phyloP scores from a whole-genome alignment of 1,140 invertebrate species.

The Trachymyrmex cornetzi region DNA sequence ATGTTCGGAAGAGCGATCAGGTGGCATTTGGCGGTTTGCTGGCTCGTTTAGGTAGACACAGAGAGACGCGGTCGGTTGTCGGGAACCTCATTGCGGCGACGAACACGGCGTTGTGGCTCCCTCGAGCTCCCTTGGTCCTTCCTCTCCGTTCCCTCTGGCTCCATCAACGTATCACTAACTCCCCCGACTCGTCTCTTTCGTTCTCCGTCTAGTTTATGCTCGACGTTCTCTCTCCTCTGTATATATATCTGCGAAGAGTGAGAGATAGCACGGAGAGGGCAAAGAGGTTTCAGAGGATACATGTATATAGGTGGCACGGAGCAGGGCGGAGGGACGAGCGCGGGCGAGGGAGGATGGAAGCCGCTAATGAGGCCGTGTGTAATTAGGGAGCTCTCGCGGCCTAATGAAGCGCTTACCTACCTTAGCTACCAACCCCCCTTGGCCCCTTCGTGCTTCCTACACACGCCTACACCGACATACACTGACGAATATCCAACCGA shows the following conservation, averaged over 20 bases:
- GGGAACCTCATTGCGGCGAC: constrained; percentile 77
- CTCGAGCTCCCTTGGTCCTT: constrained; percentile 68
- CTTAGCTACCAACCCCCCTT: constrained; percentile 80
- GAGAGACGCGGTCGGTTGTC: constrained; percentile 73
- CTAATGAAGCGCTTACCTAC: constrained; percentile 87
- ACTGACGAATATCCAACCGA: constrained; percentile 63
- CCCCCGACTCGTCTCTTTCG: constrained; percentile 62
- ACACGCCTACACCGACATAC: constrained; percentile 64
- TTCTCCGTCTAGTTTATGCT: constrained; percentile 40
- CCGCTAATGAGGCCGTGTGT: constrained; percentile 87
- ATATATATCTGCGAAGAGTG: constrained; percentile 64
- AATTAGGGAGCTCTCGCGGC: constrained; percentile 87
- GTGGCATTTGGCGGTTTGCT: constrained; percentile 77
- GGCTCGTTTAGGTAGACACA: constrained; percentile 71
- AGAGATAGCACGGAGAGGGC: constrained; percentile 69
- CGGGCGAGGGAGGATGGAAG: constrained; percentile 76
- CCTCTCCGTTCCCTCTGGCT: constrained; percentile 36
- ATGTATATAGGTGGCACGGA: constrained; percentile 76
- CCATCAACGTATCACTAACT: constrained; percentile 52
- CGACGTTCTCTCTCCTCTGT: not conserved
- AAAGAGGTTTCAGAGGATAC: constrained; percentile 70
- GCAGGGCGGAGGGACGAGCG: constrained; percentile 68
- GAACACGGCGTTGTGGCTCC: constrained; percentile 79
- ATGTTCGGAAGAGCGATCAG: constrained; percentile 71
- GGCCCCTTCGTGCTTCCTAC: constrained; percentile 66